These are phyloP conservation scores for Drosophila paulistorum DNA, from an alignment of 1,140 invertebrate species.

Conservation along the genomic window DNA sequence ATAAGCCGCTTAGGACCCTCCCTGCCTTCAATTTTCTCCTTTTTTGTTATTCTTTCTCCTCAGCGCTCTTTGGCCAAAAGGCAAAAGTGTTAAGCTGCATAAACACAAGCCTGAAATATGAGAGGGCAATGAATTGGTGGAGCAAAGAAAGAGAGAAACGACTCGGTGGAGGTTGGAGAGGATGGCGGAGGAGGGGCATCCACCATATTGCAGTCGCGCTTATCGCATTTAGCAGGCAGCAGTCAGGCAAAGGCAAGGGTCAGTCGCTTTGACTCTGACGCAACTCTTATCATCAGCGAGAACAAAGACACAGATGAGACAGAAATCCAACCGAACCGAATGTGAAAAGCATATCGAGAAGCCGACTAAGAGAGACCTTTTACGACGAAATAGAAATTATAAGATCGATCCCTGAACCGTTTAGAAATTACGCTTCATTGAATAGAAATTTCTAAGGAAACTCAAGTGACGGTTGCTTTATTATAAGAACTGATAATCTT, in stretches of 20 bases:
- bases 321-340: too few relatives aligned
- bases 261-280: slow-evolving; percentile 21
- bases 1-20: slow-evolving; percentile 68
- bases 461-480: too few relatives aligned
- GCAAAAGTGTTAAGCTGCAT: slow-evolving; percentile 73
- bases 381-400: too few relatives aligned
- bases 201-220: slow-evolving; percentile 55
- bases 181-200: not conserved
- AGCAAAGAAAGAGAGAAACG: not conserved
- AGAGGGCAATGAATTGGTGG: slow-evolving; percentile 11
- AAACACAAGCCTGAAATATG: slow-evolving; percentile 71
- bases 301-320: slow-evolving; percentile 22
- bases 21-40: slow-evolving; percentile 18
- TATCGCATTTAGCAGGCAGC: slow-evolving; percentile 66
- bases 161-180: not conserved
- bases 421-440: too few relatives aligned
- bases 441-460: too few relatives aligned
- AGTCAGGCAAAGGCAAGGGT: slow-evolving; percentile 41
- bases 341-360: not conserved
- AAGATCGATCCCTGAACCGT: too few relatives aligned
- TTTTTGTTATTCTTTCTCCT: slow-evolving; percentile 7
- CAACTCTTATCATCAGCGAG: slow-evolving; percentile 49
- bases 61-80: slow-evolving; percentile 24
- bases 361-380: not conserved
- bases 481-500: too few relatives aligned